A percentile compares a stretch with the other conserved stretches of the same genome.
Evolutionary conservation across 2,888 invertebrate genomes (phyloP).

Genomic region (Pachycephus smyrnensis): DNA sequence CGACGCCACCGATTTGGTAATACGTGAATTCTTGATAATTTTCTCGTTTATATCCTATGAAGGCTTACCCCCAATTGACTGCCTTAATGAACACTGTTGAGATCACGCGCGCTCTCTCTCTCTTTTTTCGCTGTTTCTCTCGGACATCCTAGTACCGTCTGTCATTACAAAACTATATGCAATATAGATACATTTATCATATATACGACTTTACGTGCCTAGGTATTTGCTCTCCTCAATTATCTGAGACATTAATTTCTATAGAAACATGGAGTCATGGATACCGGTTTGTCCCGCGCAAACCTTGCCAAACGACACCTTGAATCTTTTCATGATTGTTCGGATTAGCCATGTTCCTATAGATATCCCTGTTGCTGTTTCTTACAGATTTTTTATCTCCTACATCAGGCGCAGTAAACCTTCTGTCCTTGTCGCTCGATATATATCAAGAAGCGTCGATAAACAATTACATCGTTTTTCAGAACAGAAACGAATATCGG

Average conservation of each 20-base stretch:
- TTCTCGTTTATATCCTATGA: neutral
- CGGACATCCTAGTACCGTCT: neutral
- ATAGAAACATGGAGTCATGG: neutral
- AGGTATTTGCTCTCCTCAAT: neutral
- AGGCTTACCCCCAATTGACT: neutral
- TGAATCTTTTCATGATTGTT: neutral
- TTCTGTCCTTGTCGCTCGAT: neutral
- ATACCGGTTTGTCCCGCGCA: neutral
- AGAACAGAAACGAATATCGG: neutral
- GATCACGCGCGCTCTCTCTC: neutral
- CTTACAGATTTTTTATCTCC: neutral
- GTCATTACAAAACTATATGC: neutral
- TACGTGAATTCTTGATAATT: neutral
- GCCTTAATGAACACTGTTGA: neutral
- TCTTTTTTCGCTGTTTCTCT: neutral
- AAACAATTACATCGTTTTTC: neutral
- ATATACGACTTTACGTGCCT: neutral
- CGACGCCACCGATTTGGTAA: neutral
- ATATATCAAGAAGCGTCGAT: neutral
- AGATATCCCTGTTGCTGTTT: neutral
- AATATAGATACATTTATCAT: neutral
- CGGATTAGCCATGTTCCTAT: neutral
- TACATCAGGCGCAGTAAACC: neutral
- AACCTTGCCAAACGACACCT: neutral
- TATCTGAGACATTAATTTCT: neutral